Base-by-base conservation (phyloP, 2,113 vertebrate species). In the Camarhynchus parvulus region DNA sequence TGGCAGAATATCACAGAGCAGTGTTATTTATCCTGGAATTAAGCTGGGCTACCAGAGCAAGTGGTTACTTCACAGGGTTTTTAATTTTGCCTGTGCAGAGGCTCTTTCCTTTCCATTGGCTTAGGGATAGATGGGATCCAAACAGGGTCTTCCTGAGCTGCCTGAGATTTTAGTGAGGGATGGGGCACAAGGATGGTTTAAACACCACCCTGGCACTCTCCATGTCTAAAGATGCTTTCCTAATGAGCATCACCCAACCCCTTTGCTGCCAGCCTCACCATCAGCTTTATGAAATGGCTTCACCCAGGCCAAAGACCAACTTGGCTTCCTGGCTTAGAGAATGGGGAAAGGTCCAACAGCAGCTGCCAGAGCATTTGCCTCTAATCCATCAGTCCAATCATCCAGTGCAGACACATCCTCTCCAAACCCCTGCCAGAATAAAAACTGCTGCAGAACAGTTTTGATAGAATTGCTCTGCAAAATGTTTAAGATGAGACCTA, bases 1-100 rank as follows among this genome's bases (percentile, higher is more conserved):
- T 92, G 95, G 95, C 95, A 96, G 94, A 81, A 59, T 80, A 96
- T 94, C 92, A 92, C 89, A 97, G 92, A 74, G 33, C 18, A 1
- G 33, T 3, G 2, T 89, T 92, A 95, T 94, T 96, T 94, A 87
- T 76, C 44, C 92, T 92, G 92, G 93, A 86, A 86, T 70, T 56
- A 56, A 90, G 83, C 77, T 92, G 80, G 53, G n/a, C 68, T 46
- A 50, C 59, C 28, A 24, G 47, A 70, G 15, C 50, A 58, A 94
- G 47, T 31, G 37, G 23, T 67, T 53, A 55, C 52, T 69, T 90
- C 64, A 31, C 9, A 23, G 6, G 30, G 13, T 76, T 89, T 91
- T 4, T 44, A 10, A 27, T 70, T 81, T 35, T 67, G 76, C 56
- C 33, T n/a, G 11, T 20, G 41, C 27, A 28, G 52, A 56, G 22